Conservation (phyloP, 1,140 invertebrate genomes). For the Apis florea region DNA sequence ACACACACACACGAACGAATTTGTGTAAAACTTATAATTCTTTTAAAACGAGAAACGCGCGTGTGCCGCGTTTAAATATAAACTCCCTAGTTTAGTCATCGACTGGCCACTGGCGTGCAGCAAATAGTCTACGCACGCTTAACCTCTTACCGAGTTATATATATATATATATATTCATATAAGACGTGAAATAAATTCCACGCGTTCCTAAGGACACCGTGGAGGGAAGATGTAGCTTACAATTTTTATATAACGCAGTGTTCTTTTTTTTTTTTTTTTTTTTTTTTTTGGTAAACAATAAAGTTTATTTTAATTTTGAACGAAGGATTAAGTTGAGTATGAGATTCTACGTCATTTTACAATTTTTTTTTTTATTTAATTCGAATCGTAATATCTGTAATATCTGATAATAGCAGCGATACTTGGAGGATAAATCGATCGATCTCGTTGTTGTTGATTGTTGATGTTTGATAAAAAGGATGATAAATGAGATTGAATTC, state of each 20-base stretch:
- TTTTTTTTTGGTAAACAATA: background rate
- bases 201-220: conserved; percentile 31
- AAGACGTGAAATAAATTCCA: conserved; percentile 38
- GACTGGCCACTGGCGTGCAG: background rate
- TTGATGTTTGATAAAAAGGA: too few relatives aligned
- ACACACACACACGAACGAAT: background rate
- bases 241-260: conserved; percentile 52
- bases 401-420: too few relatives aligned
- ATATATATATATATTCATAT: background rate
- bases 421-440: too few relatives aligned
- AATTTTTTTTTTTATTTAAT: too few relatives aligned
- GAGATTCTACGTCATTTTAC: too few relatives aligned
- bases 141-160: background rate
- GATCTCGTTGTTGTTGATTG: too few relatives aligned
- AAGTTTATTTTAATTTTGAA: background rate
- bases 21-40: background rate
- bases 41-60: conserved; percentile 22
- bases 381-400: too few relatives aligned
- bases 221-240: conserved; percentile 17
- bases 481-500: too few relatives aligned
- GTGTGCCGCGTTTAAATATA: conserved; percentile 58
- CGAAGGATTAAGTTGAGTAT: too few relatives aligned
- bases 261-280: too few relatives aligned
- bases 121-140: conserved; percentile 16
- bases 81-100: conserved; percentile 31